Evolutionary conservation across 1,140 invertebrate species (phyloP).

Genomic region (Drosophila nebulosa): DNA sequence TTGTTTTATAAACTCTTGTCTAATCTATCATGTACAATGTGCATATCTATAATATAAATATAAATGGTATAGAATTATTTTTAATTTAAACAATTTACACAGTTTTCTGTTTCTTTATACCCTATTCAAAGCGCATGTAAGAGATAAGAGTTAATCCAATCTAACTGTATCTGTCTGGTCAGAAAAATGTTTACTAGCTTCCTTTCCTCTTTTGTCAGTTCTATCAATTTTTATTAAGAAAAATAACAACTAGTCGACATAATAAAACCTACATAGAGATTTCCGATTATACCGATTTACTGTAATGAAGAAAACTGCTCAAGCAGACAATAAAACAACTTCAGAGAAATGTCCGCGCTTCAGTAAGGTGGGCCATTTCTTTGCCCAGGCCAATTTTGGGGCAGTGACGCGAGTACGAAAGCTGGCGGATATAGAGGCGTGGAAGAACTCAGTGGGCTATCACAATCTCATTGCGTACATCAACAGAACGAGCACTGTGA

Average conservation of each 20-base stretch:
- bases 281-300: not conserved
- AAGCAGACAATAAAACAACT: not conserved
- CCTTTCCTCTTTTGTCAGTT: not conserved
- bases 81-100: not conserved
- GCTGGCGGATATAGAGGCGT: slow-evolving; percentile 13
- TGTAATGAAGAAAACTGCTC: not conserved
- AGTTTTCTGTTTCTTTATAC: not conserved
- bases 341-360: not conserved
- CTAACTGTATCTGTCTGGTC: not conserved
- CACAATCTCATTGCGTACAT: slow-evolving; percentile 33
- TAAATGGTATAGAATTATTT: not conserved
- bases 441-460: slow-evolving; percentile 36
- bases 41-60: not conserved
- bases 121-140: not conserved
- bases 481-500: slow-evolving; percentile 24
- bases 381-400: not conserved
- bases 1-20: not conserved
- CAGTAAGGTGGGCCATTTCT: not conserved
- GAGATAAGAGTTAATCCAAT: not conserved
- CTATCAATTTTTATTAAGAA: not conserved
- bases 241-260: not conserved
- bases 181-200: not conserved
- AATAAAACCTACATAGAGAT: not conserved
- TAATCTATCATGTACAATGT: not conserved
- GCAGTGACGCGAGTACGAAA: not conserved